A percentile compares a stretch with the other conserved stretches of the same genome.
Evolutionary conservation across 2,113 vertebrate genomes (phyloP).

Genomic region (Gnathonemus echidnorhynchus): DNA sequence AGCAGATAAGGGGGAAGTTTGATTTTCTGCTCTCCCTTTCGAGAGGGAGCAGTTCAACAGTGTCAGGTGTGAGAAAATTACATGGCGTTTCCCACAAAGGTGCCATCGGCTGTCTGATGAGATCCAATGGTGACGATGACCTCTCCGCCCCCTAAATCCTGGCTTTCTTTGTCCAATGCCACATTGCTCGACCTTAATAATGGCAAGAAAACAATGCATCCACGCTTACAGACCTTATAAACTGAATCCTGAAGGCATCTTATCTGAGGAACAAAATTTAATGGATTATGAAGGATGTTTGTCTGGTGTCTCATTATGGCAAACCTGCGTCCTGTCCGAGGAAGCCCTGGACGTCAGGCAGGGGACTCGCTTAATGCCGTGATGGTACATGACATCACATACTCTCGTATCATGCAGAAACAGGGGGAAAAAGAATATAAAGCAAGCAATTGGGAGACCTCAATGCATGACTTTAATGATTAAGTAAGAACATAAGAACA

Average conservation of each 20-base stretch:
- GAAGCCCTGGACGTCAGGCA: neutral
- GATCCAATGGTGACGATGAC: neutral
- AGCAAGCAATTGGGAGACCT: neutral
- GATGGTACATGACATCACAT: neutral
- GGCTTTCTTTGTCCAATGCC: neutral
- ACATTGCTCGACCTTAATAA: neutral
- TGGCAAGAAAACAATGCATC: neutral
- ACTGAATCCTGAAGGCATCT: neutral
- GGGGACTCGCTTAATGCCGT: neutral
- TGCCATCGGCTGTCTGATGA: neutral
- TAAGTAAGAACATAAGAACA: neutral
- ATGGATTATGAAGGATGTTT: neutral
- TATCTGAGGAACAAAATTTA: neutral
- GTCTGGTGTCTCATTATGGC: neutral
- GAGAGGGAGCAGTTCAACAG: neutral
- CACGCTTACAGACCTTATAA: neutral
- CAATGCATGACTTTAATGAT: neutral
- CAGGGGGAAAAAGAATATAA: neutral
- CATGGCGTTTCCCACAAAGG: neutral
- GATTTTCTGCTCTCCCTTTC: constrained; percentile 3
- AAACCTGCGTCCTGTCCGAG: neutral
- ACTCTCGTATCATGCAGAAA: neutral
- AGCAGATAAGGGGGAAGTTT: constrained; percentile 11
- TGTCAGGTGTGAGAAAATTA: constrained; percentile 4
- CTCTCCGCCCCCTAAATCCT: neutral